A percentile compares a stretch with the other conserved stretches of the same genome.
These are phyloP conservation scores for Agrotis segetum DNA, from an alignment of 2,888 invertebrate species.

Conservation along the genomic window DNA sequence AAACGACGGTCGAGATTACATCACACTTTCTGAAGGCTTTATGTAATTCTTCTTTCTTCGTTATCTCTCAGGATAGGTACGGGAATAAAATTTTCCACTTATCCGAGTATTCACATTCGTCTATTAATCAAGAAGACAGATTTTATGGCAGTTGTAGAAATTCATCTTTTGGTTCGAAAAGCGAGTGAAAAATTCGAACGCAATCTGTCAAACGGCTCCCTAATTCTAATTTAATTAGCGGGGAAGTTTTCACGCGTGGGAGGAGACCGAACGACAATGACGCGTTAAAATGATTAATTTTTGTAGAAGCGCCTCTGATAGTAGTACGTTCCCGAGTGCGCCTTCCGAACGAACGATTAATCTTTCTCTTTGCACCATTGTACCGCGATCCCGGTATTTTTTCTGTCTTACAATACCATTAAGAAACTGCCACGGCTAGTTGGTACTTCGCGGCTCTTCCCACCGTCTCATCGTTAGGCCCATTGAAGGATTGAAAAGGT, in stretches of 20 bases:
- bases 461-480: constrained; percentile 82
- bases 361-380: constrained; percentile 89
- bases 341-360: constrained; percentile 86
- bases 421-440: constrained; percentile 90
- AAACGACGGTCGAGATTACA: constrained; percentile 89
- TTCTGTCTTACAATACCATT: constrained; percentile 90
- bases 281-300: constrained; percentile 90
- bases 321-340: constrained; percentile 78
- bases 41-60: constrained; percentile 86
- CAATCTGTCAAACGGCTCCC: constrained; percentile 87
- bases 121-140: constrained; percentile 83
- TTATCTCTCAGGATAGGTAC: constrained; percentile 75
- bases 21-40: constrained; percentile 90
- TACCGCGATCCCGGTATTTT: constrained; percentile 87
- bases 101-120: constrained; percentile 69
- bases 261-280: constrained; percentile 85
- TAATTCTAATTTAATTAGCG: constrained; percentile 90
- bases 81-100: constrained; percentile 73
- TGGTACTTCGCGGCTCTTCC: constrained; percentile 82
- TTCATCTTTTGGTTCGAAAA: constrained; percentile 71
- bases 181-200: constrained; percentile 81
- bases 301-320: constrained; percentile 78
- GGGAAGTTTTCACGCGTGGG: constrained; percentile 85
- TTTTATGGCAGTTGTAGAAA: constrained; percentile 82
- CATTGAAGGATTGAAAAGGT: constrained; percentile 90